Percentiles rank a stretch among this genome's conserved stretches.
Evolutionary conservation across 2,797 vertebrate species (phyloP).

Genomic region (Acestrorhynchus altus): DNA sequence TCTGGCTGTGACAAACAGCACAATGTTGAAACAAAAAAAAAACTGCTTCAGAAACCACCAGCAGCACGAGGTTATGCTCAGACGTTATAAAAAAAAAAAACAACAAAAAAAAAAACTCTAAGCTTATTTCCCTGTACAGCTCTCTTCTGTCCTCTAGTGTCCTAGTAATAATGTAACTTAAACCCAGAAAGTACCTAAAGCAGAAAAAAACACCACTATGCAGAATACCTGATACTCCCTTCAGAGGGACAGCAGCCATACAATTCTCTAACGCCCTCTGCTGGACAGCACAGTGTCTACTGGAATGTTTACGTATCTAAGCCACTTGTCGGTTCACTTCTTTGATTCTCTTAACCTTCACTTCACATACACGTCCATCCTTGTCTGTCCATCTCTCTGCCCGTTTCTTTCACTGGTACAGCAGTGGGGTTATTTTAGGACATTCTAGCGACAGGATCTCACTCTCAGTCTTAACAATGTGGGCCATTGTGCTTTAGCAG

Average conservation of each 20-base stretch:
- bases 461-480: constrained; percentile 24
- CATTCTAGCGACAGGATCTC: constrained; percentile 18
- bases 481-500: constrained; percentile 60
- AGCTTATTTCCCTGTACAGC: constrained; percentile 52
- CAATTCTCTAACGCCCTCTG: constrained; percentile 56
- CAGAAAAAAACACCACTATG: constrained; percentile 54
- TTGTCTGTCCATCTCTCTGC: constrained; percentile 24
- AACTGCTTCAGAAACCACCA: constrained; percentile 51
- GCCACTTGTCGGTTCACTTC: constrained; percentile 65
- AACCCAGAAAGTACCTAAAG: constrained; percentile 51
- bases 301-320: constrained; percentile 69
- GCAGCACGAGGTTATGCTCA: constrained; percentile 53
- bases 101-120: constrained; percentile 28
- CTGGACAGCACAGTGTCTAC: constrained; percentile 64
- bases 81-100: constrained; percentile 37
- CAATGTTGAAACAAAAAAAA: constrained; percentile 36
- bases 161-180: constrained; percentile 45
- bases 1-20: constrained; percentile 35
- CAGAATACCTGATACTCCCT: constrained; percentile 55
- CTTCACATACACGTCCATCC: constrained; percentile 28
- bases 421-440: constrained; percentile 36
- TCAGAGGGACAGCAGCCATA: constrained; percentile 63
- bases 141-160: constrained; percentile 42
- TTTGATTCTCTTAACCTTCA: constrained; percentile 48
- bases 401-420: constrained; percentile 49